Conservation (phyloP, 2,888 invertebrate species). For the Drosophila niveifrons region DNA sequence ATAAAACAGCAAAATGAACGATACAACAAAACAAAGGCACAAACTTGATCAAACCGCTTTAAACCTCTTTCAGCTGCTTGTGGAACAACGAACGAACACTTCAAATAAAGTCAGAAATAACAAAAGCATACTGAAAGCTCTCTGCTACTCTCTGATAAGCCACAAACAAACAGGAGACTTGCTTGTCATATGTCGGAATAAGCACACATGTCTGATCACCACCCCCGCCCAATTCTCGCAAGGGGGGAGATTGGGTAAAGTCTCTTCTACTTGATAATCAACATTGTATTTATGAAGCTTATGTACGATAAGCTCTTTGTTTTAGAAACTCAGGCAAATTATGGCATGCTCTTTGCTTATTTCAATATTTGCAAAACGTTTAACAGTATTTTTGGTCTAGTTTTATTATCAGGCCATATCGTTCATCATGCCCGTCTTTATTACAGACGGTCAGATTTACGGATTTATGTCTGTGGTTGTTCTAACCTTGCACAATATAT, state of each 20-base stretch:
- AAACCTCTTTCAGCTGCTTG: constrained; percentile 47
- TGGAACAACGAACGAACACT: constrained; percentile 23
- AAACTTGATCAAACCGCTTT: constrained; percentile 57
- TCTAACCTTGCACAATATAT: constrained; percentile 21
- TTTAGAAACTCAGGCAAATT: constrained; percentile 24
- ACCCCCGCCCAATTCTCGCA: neutral
- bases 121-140: constrained; percentile 38
- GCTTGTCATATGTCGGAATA: constrained; percentile 25
- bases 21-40: constrained; percentile 26
- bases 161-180: constrained; percentile 31
- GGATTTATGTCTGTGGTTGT: neutral
- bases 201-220: constrained; percentile 1
- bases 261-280: constrained; percentile 24
- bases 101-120: constrained; percentile 39
- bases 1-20: constrained; percentile 23
- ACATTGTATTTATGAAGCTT: constrained; percentile 21
- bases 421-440: constrained; percentile 20
- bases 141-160: constrained; percentile 38
- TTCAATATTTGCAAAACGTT: constrained; percentile 22
- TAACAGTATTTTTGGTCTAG: constrained; percentile 15
- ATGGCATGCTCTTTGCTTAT: neutral
- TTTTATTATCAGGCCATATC: constrained; percentile 25
- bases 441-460: constrained; percentile 12
- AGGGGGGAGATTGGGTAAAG: neutral
- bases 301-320: constrained; percentile 34